Evolutionary conservation across 2,797 vertebrate genomes (phyloP).

Genomic region (Aplochiton taeniatus): DNA sequence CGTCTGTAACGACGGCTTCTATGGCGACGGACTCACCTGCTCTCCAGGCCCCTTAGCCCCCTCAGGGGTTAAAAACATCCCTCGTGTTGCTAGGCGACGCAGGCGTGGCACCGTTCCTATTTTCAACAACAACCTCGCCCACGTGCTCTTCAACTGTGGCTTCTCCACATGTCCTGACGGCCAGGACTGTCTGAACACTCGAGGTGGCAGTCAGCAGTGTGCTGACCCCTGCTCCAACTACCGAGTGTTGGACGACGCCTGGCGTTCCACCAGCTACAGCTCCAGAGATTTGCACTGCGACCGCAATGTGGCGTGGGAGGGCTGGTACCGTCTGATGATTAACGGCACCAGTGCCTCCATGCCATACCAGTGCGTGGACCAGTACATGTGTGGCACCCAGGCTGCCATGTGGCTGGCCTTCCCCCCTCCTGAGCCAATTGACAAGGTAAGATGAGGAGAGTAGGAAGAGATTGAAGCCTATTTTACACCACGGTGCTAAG

Average conservation of each 20-base stretch:
- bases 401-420: slow-evolving; percentile 49
- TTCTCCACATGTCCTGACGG: slow-evolving; percentile 35
- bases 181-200: slow-evolving; percentile 46
- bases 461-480: too few species aligned
- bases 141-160: slow-evolving; percentile 39
- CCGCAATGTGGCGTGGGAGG: slow-evolving; percentile 13
- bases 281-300: slow-evolving; percentile 33
- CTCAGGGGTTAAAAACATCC: too few species aligned
- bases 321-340: slow-evolving; percentile 66
- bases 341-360: slow-evolving; percentile 39
- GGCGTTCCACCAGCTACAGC: slow-evolving; percentile 49
- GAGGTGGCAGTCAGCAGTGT: slow-evolving; percentile 27
- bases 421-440: slow-evolving; percentile 41
- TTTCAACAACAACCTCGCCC: background rate
- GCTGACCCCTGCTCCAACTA: slow-evolving; percentile 60
- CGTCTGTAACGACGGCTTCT: background rate
- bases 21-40: background rate
- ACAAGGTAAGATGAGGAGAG: slow-evolving; percentile 2
- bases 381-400: slow-evolving; percentile 51
- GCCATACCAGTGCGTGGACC: slow-evolving; percentile 50
- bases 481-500: too few species aligned
- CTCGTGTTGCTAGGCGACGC: background rate
- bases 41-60: too few species aligned
- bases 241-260: slow-evolving; percentile 47
- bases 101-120: background rate